These are phyloP conservation scores for Blastomussa wellsi DNA, from an alignment of 92 coral and sea anemone genomes.

Conservation along the genomic window DNA sequence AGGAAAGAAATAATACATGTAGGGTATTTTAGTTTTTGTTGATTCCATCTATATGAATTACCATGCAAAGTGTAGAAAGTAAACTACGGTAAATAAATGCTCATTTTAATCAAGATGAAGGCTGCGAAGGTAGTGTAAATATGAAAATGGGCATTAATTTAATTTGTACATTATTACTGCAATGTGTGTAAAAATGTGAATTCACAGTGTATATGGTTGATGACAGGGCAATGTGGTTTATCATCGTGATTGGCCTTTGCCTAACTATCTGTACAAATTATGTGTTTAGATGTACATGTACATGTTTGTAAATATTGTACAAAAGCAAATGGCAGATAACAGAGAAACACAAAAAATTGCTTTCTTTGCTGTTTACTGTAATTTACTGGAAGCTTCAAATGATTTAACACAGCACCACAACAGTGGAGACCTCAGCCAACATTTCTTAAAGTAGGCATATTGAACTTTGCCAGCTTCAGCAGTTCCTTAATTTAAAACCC, in stretches of 20 bases:
- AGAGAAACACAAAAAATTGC: background rate
- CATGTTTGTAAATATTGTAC: background rate
- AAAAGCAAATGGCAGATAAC: background rate
- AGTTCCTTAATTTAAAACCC: background rate
- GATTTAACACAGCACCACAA: background rate
- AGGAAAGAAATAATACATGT: too few species aligned
- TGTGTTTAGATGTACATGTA: background rate
- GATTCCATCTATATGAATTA: too few species aligned
- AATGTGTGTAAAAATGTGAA: slow-evolving; percentile 2
- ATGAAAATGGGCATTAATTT: too few species aligned
- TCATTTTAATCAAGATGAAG: too few species aligned
- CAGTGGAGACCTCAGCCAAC: background rate
- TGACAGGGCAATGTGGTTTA: background rate
- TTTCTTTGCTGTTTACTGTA: background rate
- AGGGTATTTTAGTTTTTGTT: too few species aligned
- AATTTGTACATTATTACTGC: background rate
- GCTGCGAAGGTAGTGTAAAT: too few species aligned
- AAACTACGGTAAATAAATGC: too few species aligned
- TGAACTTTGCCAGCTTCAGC: background rate
- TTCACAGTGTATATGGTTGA: background rate
- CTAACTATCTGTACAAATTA: background rate
- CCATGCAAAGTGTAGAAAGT: too few species aligned
- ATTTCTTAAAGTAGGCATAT: background rate
- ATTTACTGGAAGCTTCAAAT: background rate
- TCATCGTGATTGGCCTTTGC: background rate